Percentiles rank a stretch among this genome's conserved stretches.
These are phyloP conservation scores for Paedocypris micromegethes DNA, from an alignment of 2,797 vertebrate species.

Conservation along the genomic window DNA sequence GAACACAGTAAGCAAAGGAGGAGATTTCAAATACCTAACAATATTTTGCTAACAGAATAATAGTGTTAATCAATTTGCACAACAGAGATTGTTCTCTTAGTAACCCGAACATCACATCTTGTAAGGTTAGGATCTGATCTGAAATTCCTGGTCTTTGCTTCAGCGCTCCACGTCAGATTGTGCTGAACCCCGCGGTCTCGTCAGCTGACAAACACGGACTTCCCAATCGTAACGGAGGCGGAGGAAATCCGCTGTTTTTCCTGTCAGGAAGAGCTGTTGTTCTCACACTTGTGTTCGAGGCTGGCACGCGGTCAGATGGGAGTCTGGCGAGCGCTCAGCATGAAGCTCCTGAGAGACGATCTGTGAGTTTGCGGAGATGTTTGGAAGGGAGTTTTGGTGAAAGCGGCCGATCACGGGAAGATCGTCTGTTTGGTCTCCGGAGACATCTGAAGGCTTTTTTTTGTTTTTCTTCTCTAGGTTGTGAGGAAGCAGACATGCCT, in stretches of 20 bases:
- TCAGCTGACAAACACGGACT: slow-evolving; percentile 69
- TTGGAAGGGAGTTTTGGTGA: slow-evolving; percentile 1
- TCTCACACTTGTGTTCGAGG: slow-evolving; percentile 49
- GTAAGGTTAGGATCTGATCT: too few relatives aligned
- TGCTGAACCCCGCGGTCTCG: slow-evolving; percentile 40
- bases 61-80: too few relatives aligned
- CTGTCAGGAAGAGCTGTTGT: slow-evolving; percentile 64
- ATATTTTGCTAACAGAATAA: too few relatives aligned
- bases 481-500: slow-evolving; percentile 43
- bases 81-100: too few relatives aligned
- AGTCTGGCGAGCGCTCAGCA: slow-evolving; percentile 7
- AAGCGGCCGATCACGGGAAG: slow-evolving; percentile 8
- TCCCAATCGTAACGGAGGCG: slow-evolving; percentile 70
- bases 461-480: neutral
- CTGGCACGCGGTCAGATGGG: slow-evolving; percentile 20
- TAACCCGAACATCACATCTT: too few relatives aligned
- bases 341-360: slow-evolving; percentile 6
- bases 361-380: slow-evolving; percentile 20
- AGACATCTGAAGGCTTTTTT: slow-evolving; percentile 32
- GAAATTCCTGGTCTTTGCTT: neutral
- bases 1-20: too few relatives aligned
- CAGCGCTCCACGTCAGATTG: slow-evolving; percentile 17
- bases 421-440: slow-evolving; percentile 13
- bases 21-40: too few relatives aligned
- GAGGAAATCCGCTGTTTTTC: slow-evolving; percentile 81